Evolutionary conservation across 2,797 vertebrate species (phyloP).

Genomic region (Sebastes umbrosus): DNA sequence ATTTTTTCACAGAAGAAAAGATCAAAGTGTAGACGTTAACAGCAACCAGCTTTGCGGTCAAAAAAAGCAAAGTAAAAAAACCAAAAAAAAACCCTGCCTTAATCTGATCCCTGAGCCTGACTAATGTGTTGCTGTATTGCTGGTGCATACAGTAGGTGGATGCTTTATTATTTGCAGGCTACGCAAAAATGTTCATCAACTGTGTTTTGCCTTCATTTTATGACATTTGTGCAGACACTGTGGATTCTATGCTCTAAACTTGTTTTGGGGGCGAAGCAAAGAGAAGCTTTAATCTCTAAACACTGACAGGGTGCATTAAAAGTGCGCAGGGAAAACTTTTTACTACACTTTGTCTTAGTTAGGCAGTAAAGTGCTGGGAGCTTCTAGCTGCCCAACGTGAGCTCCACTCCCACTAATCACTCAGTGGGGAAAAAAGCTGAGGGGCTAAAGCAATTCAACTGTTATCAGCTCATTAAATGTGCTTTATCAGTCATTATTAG

Average conservation of each 20-base stretch:
- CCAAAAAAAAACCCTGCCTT: neutral
- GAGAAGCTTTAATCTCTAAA: conserved; percentile 48
- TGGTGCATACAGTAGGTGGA: conserved; percentile 2
- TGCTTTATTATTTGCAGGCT: conserved; percentile 43
- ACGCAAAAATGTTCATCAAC: conserved; percentile 39
- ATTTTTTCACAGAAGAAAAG: neutral
- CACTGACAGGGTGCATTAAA: conserved; percentile 5
- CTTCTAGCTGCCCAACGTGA: conserved; percentile 12
- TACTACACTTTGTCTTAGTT: conserved; percentile 38
- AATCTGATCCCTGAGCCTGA: conserved; percentile 17
- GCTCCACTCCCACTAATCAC: conserved; percentile 24
- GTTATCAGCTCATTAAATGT: too few relatives aligned
- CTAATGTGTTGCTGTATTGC: neutral
- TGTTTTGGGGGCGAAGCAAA: conserved; percentile 4
- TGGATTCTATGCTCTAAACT: conserved; percentile 13
- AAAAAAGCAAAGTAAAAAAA: neutral
- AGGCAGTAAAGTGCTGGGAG: conserved; percentile 19
- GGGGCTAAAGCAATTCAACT: neutral
- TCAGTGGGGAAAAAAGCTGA: conserved; percentile 17
- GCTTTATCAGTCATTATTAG: too few relatives aligned
- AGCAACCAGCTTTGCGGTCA: neutral
- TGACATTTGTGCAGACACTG: conserved; percentile 53
- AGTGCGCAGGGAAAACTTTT: conserved; percentile 25
- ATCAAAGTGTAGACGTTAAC: neutral
- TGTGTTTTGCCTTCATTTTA: conserved; percentile 30